Evolutionary conservation across 2,797 vertebrate species (phyloP).

Genomic region (Huso huso): DNA sequence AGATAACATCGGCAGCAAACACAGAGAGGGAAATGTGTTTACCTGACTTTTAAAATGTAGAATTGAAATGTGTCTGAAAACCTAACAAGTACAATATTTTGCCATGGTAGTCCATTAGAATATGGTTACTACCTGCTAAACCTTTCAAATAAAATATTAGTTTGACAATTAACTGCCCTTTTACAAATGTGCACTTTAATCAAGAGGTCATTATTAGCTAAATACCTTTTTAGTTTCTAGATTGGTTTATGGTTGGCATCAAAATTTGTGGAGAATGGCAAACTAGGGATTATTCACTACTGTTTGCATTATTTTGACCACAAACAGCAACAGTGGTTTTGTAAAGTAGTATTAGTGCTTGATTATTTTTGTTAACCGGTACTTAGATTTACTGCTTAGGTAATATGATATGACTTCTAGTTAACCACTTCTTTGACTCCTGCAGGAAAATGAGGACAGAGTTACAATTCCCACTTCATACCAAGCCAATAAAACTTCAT

Average conservation of each 20-base stretch:
- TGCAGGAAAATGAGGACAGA: constrained; percentile 47
- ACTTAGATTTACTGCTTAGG: constrained; percentile 56
- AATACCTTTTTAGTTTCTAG: not conserved
- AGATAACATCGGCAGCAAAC: too few species aligned
- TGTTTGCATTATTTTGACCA: constrained; percentile 46
- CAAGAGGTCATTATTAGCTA: too few species aligned
- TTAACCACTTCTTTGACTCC: constrained; percentile 59
- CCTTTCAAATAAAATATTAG: too few species aligned
- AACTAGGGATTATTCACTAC: constrained; percentile 30
- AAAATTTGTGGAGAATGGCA: constrained; percentile 21
- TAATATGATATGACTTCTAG: constrained; percentile 58
- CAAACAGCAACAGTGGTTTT: constrained; percentile 50
- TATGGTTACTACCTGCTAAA: too few species aligned
- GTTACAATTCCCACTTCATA: constrained; percentile 52
- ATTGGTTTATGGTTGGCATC: not conserved
- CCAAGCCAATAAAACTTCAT: constrained; percentile 63
- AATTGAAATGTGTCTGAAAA: too few species aligned
- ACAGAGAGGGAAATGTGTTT: too few species aligned
- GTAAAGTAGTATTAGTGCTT: constrained; percentile 50
- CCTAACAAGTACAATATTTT: too few species aligned
- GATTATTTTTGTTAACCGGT: constrained; percentile 55
- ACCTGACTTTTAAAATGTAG: too few species aligned
- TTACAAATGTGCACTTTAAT: too few species aligned
- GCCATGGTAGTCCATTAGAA: too few species aligned
- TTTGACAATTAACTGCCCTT: too few species aligned